A percentile compares a stretch with the other conserved stretches of the same genome.
phyloP scores from a whole-genome alignment of 2,113 vertebrate genomes.

The Corvus moneduloides region DNA sequence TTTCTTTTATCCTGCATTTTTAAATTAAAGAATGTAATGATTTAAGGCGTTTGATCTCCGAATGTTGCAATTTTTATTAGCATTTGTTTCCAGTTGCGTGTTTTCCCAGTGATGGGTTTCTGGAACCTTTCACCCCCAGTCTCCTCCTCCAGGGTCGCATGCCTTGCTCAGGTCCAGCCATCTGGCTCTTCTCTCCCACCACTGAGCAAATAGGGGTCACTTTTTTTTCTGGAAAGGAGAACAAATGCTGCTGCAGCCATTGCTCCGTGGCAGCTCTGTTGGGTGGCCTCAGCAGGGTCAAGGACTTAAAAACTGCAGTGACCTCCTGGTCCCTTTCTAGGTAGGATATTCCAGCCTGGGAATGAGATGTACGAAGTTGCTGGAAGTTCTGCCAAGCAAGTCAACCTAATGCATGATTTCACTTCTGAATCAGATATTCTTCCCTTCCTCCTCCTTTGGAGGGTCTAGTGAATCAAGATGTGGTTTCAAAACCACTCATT shows the following conservation, averaged over 20 bases:
- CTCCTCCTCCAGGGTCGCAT: not conserved
- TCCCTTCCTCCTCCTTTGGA: not conserved
- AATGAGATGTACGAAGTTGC: not conserved
- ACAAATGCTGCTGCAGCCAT: not conserved
- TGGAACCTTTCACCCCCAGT: constrained; percentile 17
- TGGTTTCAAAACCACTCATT: not conserved
- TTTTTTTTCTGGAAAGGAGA: not conserved
- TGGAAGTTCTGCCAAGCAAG: not conserved
- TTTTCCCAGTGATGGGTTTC: not conserved
- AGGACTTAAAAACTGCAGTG: not conserved
- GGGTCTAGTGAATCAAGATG: not conserved
- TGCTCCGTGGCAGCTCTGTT: not conserved
- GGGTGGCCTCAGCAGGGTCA: not conserved
- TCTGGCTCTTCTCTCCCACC: constrained; percentile 42
- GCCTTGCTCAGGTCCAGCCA: not conserved
- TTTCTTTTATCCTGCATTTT: not conserved
- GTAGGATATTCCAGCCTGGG: not conserved
- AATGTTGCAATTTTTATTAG: constrained; percentile 27
- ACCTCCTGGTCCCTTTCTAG: not conserved
- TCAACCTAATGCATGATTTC: not conserved
- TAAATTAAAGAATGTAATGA: constrained; percentile 36
- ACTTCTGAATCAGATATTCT: not conserved
- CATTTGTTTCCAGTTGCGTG: constrained; percentile 35
- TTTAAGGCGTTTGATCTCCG: not conserved
- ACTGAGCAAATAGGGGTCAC: not conserved